Evolutionary conservation across 2,797 vertebrate species (phyloP), one percentile per base, ranked within the genome.

Genomic region (Anguilla megastoma): DNA sequence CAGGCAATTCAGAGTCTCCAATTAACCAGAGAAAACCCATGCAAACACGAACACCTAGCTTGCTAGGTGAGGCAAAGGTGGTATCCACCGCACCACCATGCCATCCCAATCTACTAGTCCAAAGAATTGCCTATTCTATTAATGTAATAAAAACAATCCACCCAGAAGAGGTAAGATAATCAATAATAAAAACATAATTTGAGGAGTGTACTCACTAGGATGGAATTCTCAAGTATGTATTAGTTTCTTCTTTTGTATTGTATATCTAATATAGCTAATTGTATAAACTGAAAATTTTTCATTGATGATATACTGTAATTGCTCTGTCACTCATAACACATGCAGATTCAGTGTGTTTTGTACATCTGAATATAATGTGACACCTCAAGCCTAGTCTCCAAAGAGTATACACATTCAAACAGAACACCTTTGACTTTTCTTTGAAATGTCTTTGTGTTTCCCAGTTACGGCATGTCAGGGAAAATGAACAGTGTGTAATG

Each of bases 371-470:
- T 80, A 16, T 24, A 80, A 80, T 24, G 18, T 80, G 76, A 48
- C 41, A 48, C 33, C 30, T 79, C 36, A 80, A 48, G 36, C 45
- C 18, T n/a, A 24, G 79, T 82, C 45, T 50, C 41, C 21, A 82
- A 82, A 82, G 45, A 82, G 18, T 21, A 82, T 50, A 50, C 41
- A 80, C 76, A 80, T 80, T 80, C 76, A 48, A 80, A 82, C 18
- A 24, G 45, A 50, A 50, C 79, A 82, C 79, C 76, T 82, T 50
- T 82, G 79, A 50, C 79, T n/a, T 82, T 82, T 82, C 79, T 24
- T 82, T 50, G 45, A 48, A 82, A 82, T 82, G 41, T n/a, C 79
- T 82, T 82, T 82, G 79, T 50, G 41, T 24, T 50, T 50, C 79
- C 8, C 45, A 82, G 79, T 82, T 79, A 79, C 79, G 12, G 45